A percentile compares a stretch with the other conserved stretches of the same genome.
These are phyloP conservation scores for Lithosia quadra DNA, from an alignment of 2,888 invertebrate species.

Conservation along the genomic window DNA sequence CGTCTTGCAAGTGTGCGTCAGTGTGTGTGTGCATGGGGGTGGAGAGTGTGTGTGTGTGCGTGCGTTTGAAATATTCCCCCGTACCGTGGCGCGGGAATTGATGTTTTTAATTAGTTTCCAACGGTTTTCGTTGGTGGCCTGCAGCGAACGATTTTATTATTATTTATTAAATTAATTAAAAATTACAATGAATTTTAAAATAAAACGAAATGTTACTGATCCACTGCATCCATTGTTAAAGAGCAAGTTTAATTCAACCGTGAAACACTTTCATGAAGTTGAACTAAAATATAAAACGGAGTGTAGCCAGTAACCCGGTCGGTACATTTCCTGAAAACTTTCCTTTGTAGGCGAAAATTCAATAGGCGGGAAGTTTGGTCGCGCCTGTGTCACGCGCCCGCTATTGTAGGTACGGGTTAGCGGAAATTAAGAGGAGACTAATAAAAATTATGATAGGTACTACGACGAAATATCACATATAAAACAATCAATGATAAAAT, in stretches of 20 bases:
- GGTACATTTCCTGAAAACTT: slow-evolving; percentile 81
- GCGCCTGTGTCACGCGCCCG: slow-evolving; percentile 59
- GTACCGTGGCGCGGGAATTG: slow-evolving; percentile 80
- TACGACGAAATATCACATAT: slow-evolving; percentile 21
- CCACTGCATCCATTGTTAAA: slow-evolving; percentile 24
- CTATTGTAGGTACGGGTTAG: slow-evolving; percentile 70
- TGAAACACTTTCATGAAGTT: slow-evolving; percentile 74
- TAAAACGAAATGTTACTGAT: slow-evolving; percentile 26
- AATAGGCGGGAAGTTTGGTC: slow-evolving; percentile 77
- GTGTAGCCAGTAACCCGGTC: slow-evolving; percentile 72
- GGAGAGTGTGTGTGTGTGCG: slow-evolving; percentile 69
- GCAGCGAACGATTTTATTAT: slow-evolving; percentile 70
- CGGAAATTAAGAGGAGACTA: slow-evolving; percentile 61
- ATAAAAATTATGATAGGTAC: slow-evolving; percentile 49
- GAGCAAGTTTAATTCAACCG: slow-evolving; percentile 66
- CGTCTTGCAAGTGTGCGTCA: slow-evolving; percentile 65
- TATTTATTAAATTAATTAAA: slow-evolving; percentile 66
- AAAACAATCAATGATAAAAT: too few species aligned
- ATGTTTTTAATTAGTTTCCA: slow-evolving; percentile 87
- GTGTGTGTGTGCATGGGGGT: slow-evolving; percentile 62
- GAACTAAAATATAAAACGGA: slow-evolving; percentile 74
- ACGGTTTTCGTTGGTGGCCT: slow-evolving; percentile 82
- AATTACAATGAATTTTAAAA: slow-evolving; percentile 42
- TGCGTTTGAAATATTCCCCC: slow-evolving; percentile 84
- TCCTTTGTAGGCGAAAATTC: slow-evolving; percentile 81